These are phyloP conservation scores for Tetropium fuscum DNA, from an alignment of 2,888 invertebrate species.

Conservation along the genomic window DNA sequence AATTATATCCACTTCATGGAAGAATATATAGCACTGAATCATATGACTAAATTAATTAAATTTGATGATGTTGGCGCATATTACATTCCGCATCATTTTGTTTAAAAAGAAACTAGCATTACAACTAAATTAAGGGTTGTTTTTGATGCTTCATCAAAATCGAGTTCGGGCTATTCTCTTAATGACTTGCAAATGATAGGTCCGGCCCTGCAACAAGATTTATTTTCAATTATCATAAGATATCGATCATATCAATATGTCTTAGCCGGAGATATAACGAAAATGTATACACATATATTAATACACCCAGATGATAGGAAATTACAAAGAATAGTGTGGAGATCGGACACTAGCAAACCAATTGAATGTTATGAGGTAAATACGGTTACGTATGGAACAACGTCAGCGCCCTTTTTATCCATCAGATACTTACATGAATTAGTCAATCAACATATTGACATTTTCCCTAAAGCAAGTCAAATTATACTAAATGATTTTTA, in stretches of 20 bases:
- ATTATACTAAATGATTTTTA: constrained; percentile 6
- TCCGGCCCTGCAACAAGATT: constrained; percentile 41
- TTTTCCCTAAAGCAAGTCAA: background rate
- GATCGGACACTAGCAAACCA: background rate
- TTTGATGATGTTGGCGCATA: constrained; percentile 11
- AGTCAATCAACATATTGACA: background rate
- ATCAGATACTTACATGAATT: background rate
- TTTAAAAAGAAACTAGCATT: constrained; percentile 37
- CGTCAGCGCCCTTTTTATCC: background rate
- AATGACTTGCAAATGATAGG: constrained; percentile 26
- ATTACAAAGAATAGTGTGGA: constrained; percentile 8
- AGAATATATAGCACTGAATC: constrained; percentile 33
- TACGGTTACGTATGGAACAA: background rate
- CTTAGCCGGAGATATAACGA: constrained; percentile 43
- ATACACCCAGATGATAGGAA: constrained; percentile 10
- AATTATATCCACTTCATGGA: constrained; percentile 34
- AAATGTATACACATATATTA: constrained; percentile 43
- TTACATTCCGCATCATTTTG: constrained; percentile 50
- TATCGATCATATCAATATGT: constrained; percentile 43
- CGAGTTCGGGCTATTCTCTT: background rate
- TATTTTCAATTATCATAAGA: constrained; percentile 43
- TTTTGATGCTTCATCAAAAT: background rate
- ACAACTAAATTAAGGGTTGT: constrained; percentile 42
- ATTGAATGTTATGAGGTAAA: background rate
- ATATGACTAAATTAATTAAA: constrained; percentile 25